Evolutionary conservation across 2,113 vertebrate genomes (phyloP).

Genomic region (Rhinichthys klamathensis): DNA sequence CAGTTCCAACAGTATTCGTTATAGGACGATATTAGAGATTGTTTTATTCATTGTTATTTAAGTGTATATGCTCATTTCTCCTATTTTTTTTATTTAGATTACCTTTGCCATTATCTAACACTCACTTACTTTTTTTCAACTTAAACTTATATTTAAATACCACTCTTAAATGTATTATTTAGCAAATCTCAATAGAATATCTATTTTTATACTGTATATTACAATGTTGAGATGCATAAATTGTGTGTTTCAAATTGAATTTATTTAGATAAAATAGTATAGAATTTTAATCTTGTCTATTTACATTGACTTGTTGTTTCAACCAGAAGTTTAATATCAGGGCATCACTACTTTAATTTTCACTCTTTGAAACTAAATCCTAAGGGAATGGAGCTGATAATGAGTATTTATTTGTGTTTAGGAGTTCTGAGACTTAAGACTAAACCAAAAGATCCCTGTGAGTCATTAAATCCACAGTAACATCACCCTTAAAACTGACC

Average conservation of each 20-base stretch:
- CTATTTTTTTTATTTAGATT: background rate
- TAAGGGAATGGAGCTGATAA: background rate
- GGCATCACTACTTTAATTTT: background rate
- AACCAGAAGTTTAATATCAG: background rate
- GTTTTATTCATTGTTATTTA: background rate
- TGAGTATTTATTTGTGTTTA: slow-evolving; percentile 16
- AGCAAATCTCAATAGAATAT: background rate
- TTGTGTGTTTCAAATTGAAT: background rate
- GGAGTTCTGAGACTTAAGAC: background rate
- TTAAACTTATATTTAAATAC: background rate
- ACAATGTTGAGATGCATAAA: background rate
- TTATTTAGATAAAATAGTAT: background rate
- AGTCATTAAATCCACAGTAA: slow-evolving; percentile 21
- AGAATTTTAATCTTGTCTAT: background rate
- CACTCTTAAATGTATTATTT: background rate
- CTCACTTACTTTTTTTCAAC: background rate
- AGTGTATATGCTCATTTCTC: background rate
- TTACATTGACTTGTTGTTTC: background rate
- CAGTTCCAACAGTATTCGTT: too few relatives aligned
- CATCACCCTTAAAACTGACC: slow-evolving; percentile 18
- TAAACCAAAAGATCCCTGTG: slow-evolving; percentile 16
- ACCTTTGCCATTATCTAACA: background rate
- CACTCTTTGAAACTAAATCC: background rate
- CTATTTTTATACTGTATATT: background rate
- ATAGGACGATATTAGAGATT: too few relatives aligned